Percentiles rank a stretch among this genome's conserved stretches.
These are phyloP conservation scores for Colius striatus DNA, from an alignment of 2,113 vertebrate genomes.

Conservation along the genomic window DNA sequence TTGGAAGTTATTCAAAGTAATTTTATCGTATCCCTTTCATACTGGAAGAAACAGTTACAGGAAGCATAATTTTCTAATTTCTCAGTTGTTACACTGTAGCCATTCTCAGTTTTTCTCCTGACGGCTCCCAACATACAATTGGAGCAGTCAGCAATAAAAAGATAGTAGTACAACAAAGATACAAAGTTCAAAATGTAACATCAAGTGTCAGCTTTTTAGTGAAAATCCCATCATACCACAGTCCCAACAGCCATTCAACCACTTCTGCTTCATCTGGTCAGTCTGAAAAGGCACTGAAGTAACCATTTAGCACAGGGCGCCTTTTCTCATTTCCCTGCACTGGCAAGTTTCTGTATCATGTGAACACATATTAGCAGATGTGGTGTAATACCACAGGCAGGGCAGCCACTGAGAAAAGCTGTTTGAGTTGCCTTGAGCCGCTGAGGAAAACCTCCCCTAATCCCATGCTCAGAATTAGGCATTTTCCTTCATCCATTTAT, in stretches of 20 bases:
- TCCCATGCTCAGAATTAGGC: not conserved
- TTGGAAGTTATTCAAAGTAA: not conserved
- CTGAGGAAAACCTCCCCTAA: not conserved
- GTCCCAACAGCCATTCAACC: not conserved
- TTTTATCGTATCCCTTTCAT: not conserved
- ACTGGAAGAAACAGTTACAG: not conserved
- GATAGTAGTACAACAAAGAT: no score
- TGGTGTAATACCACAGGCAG: not conserved
- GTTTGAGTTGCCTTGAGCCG: not conserved
- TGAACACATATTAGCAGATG: not conserved
- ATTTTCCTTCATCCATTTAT: not conserved
- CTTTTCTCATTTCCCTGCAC: not conserved
- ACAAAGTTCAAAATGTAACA: not conserved
- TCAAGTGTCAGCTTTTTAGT: not conserved
- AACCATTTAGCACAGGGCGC: not conserved
- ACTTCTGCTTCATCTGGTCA: not conserved
- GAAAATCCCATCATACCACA: not conserved
- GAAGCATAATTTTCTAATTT: not conserved
- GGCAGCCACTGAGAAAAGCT: not conserved
- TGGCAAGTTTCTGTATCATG: not conserved
- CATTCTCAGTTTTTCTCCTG: not conserved
- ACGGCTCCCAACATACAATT: accelerated
- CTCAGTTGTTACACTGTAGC: not conserved
- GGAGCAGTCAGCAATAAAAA: not conserved
- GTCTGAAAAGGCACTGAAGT: accelerated